Base-by-base conservation (phyloP, 2,797 vertebrate genomes). In the Florisuga fusca region DNA sequence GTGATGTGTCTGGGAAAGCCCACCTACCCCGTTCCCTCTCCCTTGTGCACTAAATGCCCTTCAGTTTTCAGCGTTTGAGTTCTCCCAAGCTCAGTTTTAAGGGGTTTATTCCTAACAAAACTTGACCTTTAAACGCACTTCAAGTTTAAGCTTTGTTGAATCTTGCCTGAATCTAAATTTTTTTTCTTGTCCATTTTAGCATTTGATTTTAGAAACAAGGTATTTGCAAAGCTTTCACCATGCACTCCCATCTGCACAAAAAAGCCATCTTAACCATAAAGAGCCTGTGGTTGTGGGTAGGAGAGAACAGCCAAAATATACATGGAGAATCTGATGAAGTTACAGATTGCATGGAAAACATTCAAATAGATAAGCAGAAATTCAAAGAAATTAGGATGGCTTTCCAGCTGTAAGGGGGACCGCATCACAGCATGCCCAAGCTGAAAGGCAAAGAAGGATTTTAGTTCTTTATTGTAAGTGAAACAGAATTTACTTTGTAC, bases 301-400 rank as follows among this genome's bases (percentile, higher is more conserved):
- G 59, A 85, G 75, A 89, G 78, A 75, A 91, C 63, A 87, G 91
- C 82, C 93, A 94, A 94, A 95, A 94, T 69, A 62, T 45, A 94
- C 84, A 89, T 0, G 10, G 19, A 83, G 63, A 81, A 86, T 75
- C 46, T 76, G 74, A 91, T 66, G 73, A 43, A 85, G 79, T 77
- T 85, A 78, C 31, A 59, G 73, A 77, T 64, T 2, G 7, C 58
- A 36, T 13, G 31, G 92, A 90, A 94, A 63, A 58, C 82, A 92
- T 89, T 92, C 5, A 4, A 87, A 58, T 0, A 91, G 78, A 95
- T 72, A 91, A 85, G 68, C 84, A 87, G 64, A 82, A 93, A 76
- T 8, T 51, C 75, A 84, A 72, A 91, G 89, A 71, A 85, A 83
- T 84, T 34, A 84, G 50, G 54, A 81, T 31, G 38, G n/a, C 26